Base-by-base conservation (phyloP, 2,797 vertebrate species). In the Eospalax fontanierii region DNA sequence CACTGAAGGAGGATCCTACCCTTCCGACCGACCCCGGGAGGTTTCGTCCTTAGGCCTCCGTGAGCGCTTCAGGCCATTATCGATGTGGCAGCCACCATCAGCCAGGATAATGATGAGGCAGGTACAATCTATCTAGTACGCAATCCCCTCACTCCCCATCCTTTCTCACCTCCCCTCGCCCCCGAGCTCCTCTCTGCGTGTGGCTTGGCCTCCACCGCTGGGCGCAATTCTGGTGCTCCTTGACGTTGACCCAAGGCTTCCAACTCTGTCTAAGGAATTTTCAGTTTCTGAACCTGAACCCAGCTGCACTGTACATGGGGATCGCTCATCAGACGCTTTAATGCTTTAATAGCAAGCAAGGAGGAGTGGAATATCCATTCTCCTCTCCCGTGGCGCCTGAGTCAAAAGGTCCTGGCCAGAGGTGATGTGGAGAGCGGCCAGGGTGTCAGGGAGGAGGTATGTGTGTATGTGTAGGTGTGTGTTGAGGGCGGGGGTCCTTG, bases 51-150 rank as follows among this genome's bases (percentile, higher is more conserved):
- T 73, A 90, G 94, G 87, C 87, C 73, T 95, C 84, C 15, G 92
- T 73, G 90, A 89, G 93, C 35, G 28, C 86, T 91, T 35, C 94
- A 63, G 75, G 43, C 68, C 14, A 35, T 71, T 91, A 96, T 83
- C 88, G 63, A 96, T 85, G 94, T 88, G 98, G 97, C 82, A 98
- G 84, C 26, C 0, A 0, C 94, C 71, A 61, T 19, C 81, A 83
- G 59, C 84, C 96, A 94, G 96, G 97, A 97, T 97, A 97, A 97
- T 98, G 95, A 96, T 82, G 95, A 98, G 97, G 97, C 94, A 96
- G 96, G 97, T 94, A 97, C 84, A 97, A 98, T 92, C 94, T 97
- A 84, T 95, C 94, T 95, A 95, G 93, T 97, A 94, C 19, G 75
- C 75, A 95, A 30, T 78, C 90, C 83, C 93, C 81, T n/a, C 50